Evolutionary conservation across 1,140 invertebrate species (phyloP).

Genomic region (Amyelois transitella): DNA sequence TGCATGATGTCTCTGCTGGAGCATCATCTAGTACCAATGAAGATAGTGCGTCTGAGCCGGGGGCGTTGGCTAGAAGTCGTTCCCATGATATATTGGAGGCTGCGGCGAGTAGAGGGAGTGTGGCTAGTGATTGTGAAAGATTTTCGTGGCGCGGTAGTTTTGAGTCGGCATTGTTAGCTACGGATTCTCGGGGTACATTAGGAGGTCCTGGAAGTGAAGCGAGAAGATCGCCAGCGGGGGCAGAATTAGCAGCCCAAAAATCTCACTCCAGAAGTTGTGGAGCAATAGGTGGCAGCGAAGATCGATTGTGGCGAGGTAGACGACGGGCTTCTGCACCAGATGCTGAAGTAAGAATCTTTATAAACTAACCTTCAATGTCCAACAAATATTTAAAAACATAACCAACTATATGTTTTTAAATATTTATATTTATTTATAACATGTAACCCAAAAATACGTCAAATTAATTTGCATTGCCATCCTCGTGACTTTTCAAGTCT

Average conservation of each 20-base stretch:
- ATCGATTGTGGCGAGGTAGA: constrained; percentile 66
- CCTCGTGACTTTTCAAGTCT: not conserved
- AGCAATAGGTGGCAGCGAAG: constrained; percentile 83
- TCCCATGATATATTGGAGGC: constrained; percentile 84
- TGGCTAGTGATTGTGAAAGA: constrained; percentile 89
- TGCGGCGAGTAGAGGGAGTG: constrained; percentile 78
- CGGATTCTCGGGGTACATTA: constrained; percentile 85
- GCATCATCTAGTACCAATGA: constrained; percentile 88
- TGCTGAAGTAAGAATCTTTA: constrained; percentile 48
- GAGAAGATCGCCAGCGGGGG: constrained; percentile 85
- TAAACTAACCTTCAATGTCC: too few species aligned
- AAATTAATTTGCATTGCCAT: too few species aligned
- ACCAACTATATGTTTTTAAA: not conserved
- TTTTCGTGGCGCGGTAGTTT: constrained; percentile 94
- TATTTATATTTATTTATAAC: too few species aligned
- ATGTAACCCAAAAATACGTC: too few species aligned
- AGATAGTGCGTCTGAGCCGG: constrained; percentile 79
- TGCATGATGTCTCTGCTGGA: constrained; percentile 92
- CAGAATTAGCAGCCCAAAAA: constrained; percentile 84
- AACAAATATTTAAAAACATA: not conserved
- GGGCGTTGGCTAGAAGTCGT: constrained; percentile 75
- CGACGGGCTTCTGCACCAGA: constrained; percentile 72
- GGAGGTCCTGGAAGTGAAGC: constrained; percentile 83
- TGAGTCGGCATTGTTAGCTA: constrained; percentile 88
- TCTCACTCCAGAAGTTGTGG: constrained; percentile 87